Base-by-base conservation (phyloP, 2,113 vertebrate species). In the Poecilia latipinna region DNA sequence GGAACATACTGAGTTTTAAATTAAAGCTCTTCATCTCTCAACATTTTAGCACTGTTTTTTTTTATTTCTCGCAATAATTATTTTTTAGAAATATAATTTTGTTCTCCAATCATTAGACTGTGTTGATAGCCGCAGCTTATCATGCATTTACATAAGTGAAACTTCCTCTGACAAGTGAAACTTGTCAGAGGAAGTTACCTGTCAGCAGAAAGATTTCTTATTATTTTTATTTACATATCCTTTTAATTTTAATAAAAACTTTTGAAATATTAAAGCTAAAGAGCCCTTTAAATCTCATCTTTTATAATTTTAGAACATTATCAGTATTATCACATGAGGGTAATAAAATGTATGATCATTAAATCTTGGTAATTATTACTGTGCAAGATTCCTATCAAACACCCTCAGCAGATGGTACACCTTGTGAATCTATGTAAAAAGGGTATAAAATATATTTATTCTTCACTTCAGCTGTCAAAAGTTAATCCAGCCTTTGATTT, bases 61-160 rank as follows among this genome's bases (percentile, higher is more conserved):
- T 12, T 57, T n/a, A 57, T 57, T 24, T 57, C 51, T 57, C 7
- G 0, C 63, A 65, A 33, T 10, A 10, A 11, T 5, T 2, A 15
- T 42, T 42, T 42, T 42, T n/a, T 12, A 26, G 78, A 84, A 84
- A 82, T 81, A 85, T 90, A 84, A 85, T 83, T 90, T 81, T 72
- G 5, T 73, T 72, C 54, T 71, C 62, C 70, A 79, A 62, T 48
- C 65, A 76, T 79, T 74, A 85, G 54, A 63, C 82, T 77, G 79
- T 78, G 75, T 81, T 65, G 80, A 80, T 76, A 80, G 79, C 63
- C 39, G 66, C 72, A 73, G 62, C 72, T 80, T 74, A 72, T 87
- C 76, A 80, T 61, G 32, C 28, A 28, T 28, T 28, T 28, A 28
- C 28, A 28, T 28, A 28, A 28, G 28, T 28, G 28, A 28, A 28